phyloP scores from a whole-genome alignment of 2,797 vertebrate species.

The Urocyon cinereoargenteus region DNA sequence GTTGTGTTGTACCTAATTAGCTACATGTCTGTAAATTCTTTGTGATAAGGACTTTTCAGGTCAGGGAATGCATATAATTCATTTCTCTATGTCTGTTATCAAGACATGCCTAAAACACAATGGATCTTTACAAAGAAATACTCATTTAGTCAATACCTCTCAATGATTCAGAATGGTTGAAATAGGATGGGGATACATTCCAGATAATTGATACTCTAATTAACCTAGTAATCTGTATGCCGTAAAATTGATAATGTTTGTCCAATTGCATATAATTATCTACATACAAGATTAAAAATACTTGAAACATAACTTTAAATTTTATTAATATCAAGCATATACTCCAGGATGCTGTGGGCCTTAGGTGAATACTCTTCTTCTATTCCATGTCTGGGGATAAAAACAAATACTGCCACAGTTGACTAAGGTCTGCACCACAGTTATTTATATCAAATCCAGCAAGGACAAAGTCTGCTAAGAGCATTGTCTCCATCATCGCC shows the following conservation, averaged over 20 bases:
- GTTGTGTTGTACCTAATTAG: neutral
- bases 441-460: neutral
- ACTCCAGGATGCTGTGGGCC: neutral
- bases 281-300: slow-evolving; percentile 4
- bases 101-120: neutral
- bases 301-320: slow-evolving; percentile 33
- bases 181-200: neutral
- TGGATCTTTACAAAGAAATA: neutral
- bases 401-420: neutral
- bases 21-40: neutral
- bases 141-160: neutral
- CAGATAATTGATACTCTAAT: slow-evolving; percentile 45
- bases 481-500: neutral
- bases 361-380: neutral
- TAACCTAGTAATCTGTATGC: neutral
- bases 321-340: neutral
- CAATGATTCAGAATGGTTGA: slow-evolving; percentile 46
- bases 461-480: neutral
- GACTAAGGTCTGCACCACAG: neutral
- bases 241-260: slow-evolving; percentile 19
- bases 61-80: neutral
- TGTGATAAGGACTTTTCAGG: neutral
- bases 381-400: neutral
- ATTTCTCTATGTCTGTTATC: neutral
- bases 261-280: neutral